A percentile compares a stretch with the other conserved stretches of the same genome.
phyloP scores from a whole-genome alignment of 2,888 invertebrate species.

The Lucinisca nassula region DNA sequence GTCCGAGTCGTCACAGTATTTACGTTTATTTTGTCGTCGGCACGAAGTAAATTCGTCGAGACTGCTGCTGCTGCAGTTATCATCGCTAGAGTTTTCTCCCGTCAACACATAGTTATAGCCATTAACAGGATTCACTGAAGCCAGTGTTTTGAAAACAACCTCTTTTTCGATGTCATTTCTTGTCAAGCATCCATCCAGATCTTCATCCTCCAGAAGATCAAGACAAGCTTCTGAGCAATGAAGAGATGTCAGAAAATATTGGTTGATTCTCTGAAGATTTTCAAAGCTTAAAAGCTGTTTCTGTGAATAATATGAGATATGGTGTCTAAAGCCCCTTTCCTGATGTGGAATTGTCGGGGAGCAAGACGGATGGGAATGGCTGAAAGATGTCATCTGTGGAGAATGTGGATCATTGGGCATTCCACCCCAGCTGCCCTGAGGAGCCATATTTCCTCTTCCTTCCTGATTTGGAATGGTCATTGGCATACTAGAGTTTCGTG shows the following conservation, averaged over 20 bases:
- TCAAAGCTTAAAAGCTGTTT: constrained; percentile 19
- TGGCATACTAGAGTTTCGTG: constrained; percentile 46
- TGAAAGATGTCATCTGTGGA: not conserved
- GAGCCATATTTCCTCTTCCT: constrained; percentile 57
- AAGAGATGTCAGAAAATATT: constrained; percentile 45
- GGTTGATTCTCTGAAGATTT: constrained; percentile 64
- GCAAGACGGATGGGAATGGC: constrained; percentile 15
- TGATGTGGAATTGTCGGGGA: constrained; percentile 65
- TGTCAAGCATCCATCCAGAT: constrained; percentile 55
- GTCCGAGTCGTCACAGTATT: constrained; percentile 59
- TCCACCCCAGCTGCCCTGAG: constrained; percentile 63
- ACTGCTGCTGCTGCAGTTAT: constrained; percentile 50
- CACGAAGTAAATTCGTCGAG: constrained; percentile 69
- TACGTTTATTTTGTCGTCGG: constrained; percentile 63
- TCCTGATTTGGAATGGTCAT: constrained; percentile 73
- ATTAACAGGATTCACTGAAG: constrained; percentile 52
- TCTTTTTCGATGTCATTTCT: constrained; percentile 66
- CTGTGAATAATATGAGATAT: constrained; percentile 28
- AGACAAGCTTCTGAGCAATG: constrained; percentile 47
- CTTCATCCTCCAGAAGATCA: constrained; percentile 35
- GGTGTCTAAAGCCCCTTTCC: constrained; percentile 61
- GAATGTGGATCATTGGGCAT: not conserved
- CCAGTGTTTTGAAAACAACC: constrained; percentile 56
- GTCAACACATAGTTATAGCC: constrained; percentile 65
- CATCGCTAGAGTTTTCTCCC: constrained; percentile 58